Percentiles rank a stretch among this genome's conserved stretches.
phyloP scores from a whole-genome alignment of 2,113 vertebrate species.

The Pachypanchax playfairii region DNA sequence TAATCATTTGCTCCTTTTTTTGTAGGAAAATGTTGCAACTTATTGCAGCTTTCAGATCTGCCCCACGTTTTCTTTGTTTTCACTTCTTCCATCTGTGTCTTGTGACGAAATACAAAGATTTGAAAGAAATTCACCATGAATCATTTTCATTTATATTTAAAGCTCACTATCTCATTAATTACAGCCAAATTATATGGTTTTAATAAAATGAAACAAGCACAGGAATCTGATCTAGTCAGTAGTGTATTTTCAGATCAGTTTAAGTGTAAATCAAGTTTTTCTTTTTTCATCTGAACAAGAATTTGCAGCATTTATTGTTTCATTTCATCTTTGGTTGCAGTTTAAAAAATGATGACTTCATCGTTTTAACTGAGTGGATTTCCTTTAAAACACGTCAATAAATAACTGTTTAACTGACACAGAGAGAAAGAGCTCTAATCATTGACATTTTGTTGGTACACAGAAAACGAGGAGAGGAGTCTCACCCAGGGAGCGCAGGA shows the following conservation, averaged over 20 bases:
- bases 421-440: no score
- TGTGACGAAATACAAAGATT: no score
- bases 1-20: not conserved
- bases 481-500: constrained; percentile 61
- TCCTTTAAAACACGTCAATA: not conserved
- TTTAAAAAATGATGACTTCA: constrained; percentile 23
- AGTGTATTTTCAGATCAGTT: not conserved
- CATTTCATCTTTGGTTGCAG: constrained; percentile 35
- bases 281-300: no score
- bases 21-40: not conserved
- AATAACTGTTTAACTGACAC: no score
- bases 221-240: not conserved
- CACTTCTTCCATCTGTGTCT: not conserved
- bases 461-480: constrained; percentile 22
- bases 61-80: constrained; percentile 15
- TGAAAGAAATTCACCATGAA: constrained; percentile 10
- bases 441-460: no score
- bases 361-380: not conserved
- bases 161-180: constrained; percentile 37
- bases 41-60: constrained; percentile 9
- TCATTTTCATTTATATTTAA: no score
- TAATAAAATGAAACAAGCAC: constrained; percentile 5
- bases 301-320: constrained; percentile 43
- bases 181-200: constrained; percentile 11
- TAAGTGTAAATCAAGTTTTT: not conserved